These are phyloP conservation scores for Cotesia glomerata DNA, from an alignment of 1,140 invertebrate species.

Conservation along the genomic window DNA sequence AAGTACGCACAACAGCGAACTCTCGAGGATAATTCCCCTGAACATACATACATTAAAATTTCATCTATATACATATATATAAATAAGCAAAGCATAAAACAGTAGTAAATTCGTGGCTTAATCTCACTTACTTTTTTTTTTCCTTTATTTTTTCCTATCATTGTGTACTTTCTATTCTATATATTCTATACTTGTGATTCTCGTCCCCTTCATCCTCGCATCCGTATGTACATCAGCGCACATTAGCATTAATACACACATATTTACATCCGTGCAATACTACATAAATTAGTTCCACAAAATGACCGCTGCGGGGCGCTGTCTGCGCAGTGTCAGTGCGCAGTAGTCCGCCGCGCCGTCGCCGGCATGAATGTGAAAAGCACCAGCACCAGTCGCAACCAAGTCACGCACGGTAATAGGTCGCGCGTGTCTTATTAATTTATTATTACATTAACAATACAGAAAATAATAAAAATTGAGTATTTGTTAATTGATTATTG, in stretches of 20 bases:
- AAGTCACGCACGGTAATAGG: conserved; percentile 50
- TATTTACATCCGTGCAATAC: not conserved
- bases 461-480: too few species aligned
- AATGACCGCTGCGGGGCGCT: conserved; percentile 40
- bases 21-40: too few species aligned
- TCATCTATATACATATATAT: too few species aligned
- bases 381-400: conserved; percentile 46
- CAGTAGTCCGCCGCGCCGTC: conserved; percentile 40
- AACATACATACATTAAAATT: too few species aligned
- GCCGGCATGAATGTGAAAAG: conserved; percentile 35
- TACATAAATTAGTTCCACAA: conserved; percentile 6
- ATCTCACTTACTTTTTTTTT: not conserved
- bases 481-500: too few species aligned
- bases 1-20: not conserved
- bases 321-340: conserved; percentile 31
- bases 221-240: not conserved
- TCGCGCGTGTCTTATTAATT: conserved; percentile 13
- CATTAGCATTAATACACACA: not conserved
- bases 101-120: not conserved
- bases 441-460: not conserved
- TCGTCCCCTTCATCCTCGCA: not conserved
- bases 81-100: not conserved
- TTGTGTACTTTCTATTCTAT: not conserved
- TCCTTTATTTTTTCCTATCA: not conserved
- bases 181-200: not conserved